Percentiles rank a stretch among this genome's conserved stretches.
Evolutionary conservation across 1,140 invertebrate genomes (phyloP).

Genomic region (Cotesia glomerata): DNA sequence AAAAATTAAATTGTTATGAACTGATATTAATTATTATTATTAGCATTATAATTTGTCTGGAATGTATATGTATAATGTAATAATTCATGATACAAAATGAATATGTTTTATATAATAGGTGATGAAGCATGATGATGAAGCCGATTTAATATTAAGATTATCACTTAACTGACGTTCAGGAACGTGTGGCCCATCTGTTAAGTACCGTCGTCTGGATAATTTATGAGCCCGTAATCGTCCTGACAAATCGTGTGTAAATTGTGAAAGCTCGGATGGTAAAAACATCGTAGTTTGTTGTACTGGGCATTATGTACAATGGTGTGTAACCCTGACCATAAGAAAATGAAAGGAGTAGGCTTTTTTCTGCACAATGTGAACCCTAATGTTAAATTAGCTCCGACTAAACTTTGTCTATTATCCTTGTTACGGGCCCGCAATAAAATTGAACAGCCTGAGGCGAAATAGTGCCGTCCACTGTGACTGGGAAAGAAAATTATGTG

Average conservation of each 20-base stretch:
- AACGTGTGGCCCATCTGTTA: slow-evolving; percentile 18
- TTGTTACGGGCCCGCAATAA: slow-evolving; percentile 47
- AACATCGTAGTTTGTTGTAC: slow-evolving; percentile 38
- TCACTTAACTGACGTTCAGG: neutral
- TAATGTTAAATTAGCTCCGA: neutral
- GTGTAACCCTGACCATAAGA: neutral
- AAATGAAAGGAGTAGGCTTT: neutral
- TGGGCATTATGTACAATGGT: neutral
- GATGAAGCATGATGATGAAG: neutral
- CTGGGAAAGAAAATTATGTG: slow-evolving; percentile 5
- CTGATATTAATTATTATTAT: too few species aligned
- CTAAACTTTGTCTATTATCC: neutral
- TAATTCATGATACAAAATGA: too few species aligned
- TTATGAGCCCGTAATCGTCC: slow-evolving; percentile 53
- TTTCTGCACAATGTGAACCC: neutral
- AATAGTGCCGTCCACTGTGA: too few species aligned
- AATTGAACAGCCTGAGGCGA: slow-evolving; percentile 49
- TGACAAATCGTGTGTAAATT: slow-evolving; percentile 60
- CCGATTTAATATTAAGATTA: neutral
- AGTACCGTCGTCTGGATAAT: slow-evolving; percentile 43
- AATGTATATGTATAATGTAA: too few species aligned
- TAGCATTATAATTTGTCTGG: too few species aligned
- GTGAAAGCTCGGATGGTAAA: slow-evolving; percentile 47
- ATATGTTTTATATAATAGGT: neutral
- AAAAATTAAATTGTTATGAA: too few species aligned